Evolutionary conservation across 2,888 invertebrate genomes (phyloP).

Genomic region (Tiliacea citrago): DNA sequence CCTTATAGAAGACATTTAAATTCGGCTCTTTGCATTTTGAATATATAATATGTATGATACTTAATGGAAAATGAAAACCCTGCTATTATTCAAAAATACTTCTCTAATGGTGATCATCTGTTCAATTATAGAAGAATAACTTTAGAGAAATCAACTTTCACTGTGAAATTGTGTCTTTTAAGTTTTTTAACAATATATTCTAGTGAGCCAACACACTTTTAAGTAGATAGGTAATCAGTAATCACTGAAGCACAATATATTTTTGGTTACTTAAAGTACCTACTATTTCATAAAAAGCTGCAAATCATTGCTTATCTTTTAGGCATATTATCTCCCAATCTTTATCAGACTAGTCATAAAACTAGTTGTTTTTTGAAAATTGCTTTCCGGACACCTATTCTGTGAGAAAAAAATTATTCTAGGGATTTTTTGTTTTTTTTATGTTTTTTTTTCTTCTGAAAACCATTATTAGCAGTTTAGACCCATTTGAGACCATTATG

Average conservation of each 20-base stretch:
- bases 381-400: neutral
- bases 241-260: neutral
- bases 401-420: neutral
- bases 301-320: conserved; percentile 41
- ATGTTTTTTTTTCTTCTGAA: neutral
- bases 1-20: neutral
- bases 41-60: too few relatives aligned
- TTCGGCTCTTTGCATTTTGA: neutral
- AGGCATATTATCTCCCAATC: conserved; percentile 16
- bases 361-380: conserved; percentile 24
- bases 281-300: conserved; percentile 10
- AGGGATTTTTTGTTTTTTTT: neutral
- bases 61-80: neutral
- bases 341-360: conserved; percentile 12
- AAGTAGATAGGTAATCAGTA: neutral
- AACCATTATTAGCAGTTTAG: neutral
- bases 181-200: neutral
- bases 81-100: neutral
- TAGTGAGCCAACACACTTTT: neutral
- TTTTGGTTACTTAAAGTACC: neutral
- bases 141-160: neutral
- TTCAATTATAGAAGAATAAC: neutral
- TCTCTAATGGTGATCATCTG: neutral
- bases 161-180: neutral
- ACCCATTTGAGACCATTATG: too few relatives aligned